These are phyloP conservation scores for Mycteria americana DNA, from an alignment of 2,797 vertebrate genomes.

Conservation along the genomic window DNA sequence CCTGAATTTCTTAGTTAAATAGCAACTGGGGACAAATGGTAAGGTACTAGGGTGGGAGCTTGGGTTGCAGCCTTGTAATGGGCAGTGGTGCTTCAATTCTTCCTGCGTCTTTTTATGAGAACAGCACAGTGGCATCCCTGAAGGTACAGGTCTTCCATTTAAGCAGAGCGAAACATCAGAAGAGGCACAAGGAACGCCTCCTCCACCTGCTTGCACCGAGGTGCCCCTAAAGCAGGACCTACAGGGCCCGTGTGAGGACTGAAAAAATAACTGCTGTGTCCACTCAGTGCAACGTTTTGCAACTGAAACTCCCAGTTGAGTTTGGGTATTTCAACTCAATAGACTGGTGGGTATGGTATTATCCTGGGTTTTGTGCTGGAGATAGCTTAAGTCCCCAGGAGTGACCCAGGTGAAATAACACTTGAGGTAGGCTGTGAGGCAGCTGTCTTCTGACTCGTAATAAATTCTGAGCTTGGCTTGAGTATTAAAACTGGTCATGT, in stretches of 20 bases:
- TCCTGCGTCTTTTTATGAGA: background rate
- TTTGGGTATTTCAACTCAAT: background rate
- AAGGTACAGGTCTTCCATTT: background rate
- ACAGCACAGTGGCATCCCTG: background rate
- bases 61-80: background rate
- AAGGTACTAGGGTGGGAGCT: background rate
- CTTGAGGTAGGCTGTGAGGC: background rate
- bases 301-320: background rate
- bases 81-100: background rate
- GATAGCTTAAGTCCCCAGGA: too few relatives aligned
- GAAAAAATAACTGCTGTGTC: too few relatives aligned
- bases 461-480: background rate
- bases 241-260: background rate
- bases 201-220: fast-evolving
- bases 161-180: fast-evolving
- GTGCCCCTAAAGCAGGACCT: background rate
- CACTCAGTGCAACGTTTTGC: fast-evolving
- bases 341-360: background rate
- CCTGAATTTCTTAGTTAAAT: background rate
- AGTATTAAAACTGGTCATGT: background rate
- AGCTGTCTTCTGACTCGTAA: background rate
- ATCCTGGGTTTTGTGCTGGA: background rate
- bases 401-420: background rate
- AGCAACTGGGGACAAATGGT: fast-evolving
- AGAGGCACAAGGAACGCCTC: fast-evolving